These are phyloP conservation scores for Corythornis cristatus DNA, from an alignment of 2,113 vertebrate genomes.

Conservation along the genomic window DNA sequence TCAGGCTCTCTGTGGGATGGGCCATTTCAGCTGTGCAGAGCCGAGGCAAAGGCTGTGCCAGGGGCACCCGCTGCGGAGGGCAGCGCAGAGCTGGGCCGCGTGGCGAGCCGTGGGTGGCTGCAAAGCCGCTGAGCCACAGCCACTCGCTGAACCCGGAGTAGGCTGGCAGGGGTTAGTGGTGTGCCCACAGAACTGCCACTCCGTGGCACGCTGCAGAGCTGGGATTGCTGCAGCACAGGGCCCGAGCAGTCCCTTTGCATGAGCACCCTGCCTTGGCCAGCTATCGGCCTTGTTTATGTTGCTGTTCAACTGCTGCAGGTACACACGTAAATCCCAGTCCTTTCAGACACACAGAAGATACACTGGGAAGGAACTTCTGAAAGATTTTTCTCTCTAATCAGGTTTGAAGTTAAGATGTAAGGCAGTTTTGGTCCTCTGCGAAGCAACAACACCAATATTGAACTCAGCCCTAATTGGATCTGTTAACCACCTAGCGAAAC, in stretches of 20 bases:
- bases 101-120: accelerated
- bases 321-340: accelerated
- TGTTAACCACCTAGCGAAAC: background rate
- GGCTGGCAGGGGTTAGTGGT: background rate
- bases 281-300: accelerated
- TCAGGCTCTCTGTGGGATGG: background rate
- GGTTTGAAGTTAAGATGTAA: constrained; percentile 19
- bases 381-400: background rate
- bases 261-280: background rate
- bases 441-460: constrained; percentile 14
- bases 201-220: accelerated
- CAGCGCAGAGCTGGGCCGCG: accelerated
- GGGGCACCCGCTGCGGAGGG: accelerated
- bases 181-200: background rate
- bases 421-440: background rate
- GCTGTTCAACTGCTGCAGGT: background rate
- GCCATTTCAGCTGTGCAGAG: background rate
- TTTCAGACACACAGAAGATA: background rate
- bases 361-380: background rate
- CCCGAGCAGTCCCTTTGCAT: background rate
- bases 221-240: accelerated
- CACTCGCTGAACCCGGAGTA: too few relatives aligned
- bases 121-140: background rate
- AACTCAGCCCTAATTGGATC: background rate
- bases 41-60: accelerated